These are phyloP conservation scores for Mandrillus leucophaeus DNA, from an alignment of 2,113 vertebrate genomes.

Conservation along the genomic window DNA sequence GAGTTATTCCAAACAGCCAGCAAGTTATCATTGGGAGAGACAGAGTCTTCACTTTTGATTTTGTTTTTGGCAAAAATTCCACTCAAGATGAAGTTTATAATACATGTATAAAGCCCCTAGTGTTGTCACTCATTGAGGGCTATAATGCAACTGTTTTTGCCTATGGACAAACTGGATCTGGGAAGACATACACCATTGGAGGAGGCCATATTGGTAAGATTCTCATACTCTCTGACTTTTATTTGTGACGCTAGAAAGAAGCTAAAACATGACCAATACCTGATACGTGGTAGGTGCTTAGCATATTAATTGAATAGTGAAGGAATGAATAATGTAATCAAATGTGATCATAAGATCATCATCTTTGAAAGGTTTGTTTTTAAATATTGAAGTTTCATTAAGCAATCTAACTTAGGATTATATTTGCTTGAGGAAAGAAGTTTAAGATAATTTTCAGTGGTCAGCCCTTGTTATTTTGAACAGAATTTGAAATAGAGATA, in stretches of 20 bases:
- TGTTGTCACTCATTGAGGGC: constrained; percentile 88
- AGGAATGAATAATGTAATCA: constrained; percentile 41
- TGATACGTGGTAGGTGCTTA: background rate
- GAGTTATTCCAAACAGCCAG: constrained; percentile 85
- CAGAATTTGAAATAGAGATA: background rate
- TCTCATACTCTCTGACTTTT: constrained; percentile 20
- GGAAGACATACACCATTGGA: constrained; percentile 94
- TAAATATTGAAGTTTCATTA: constrained; percentile 30
- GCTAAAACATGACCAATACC: background rate
- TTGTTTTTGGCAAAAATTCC: constrained; percentile 90
- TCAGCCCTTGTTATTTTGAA: constrained; percentile 21
- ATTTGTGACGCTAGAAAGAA: background rate
- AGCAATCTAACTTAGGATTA: constrained; percentile 12
- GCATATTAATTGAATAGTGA: constrained; percentile 1
- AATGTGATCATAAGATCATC: background rate
- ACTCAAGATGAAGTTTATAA: constrained; percentile 91
- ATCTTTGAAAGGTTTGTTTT: constrained; percentile 50
- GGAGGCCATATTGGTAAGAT: constrained; percentile 88
- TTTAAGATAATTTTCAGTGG: background rate
- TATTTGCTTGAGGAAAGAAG: constrained; percentile 2
- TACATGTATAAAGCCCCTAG: constrained; percentile 90
- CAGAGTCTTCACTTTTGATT: constrained; percentile 91
- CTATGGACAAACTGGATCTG: constrained; percentile 95
- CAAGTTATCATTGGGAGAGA: constrained; percentile 91
- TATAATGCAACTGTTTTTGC: constrained; percentile 94